Evolutionary conservation across 2,888 invertebrate species (phyloP), one percentile per base, ranked within the genome.

Genomic region (Sussaba pulchella): DNA sequence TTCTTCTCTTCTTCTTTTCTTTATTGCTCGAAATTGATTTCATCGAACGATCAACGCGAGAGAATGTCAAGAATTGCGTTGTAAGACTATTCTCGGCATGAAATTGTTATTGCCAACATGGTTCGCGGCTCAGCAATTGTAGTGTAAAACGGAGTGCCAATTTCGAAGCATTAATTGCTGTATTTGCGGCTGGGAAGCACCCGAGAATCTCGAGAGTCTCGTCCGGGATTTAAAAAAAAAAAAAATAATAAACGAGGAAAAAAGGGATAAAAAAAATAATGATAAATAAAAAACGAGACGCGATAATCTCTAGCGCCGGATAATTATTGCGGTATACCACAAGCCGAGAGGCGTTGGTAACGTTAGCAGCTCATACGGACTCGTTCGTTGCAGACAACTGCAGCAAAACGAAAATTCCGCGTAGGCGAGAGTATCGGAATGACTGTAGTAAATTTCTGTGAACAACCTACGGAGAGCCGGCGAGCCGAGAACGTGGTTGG

Each of bases 241-340:
- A 61, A 39, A 36, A 67, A 43, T 43, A 2, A 10, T 54, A 31
- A 59, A n/a, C n/a, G n/a, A 43, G 3, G n/a, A 10, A 2, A 10
- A 43, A 43, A n/a, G 43, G 12, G 2, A 43, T 17, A 41, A 50
- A 43, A 61, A 39, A 36, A 67, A 43, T 43, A 2, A 10, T 54
- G 36, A 59, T 43, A 74, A 59, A n/a, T n/a, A n/a, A n/a, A n/a
- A 66, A 24, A 26, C 61, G 36, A 36, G 43, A 17, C 70, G 66
- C 47, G 71, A 67, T 80, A 67, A 76, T 79, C 59, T 67, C 61
- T 67, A 76, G 80, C 80, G 80, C 80, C 80, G 67, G 80, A 72
- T 76, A 80, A 80, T n/a, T n/a, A n/a, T 80, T 79, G 74, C 63
- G 59, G 52, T 59, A 10, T 17, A 19, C 17, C 45, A n/a, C 9